phyloP scores from a whole-genome alignment of 2,113 vertebrate species.

The Hystrix cristata region DNA sequence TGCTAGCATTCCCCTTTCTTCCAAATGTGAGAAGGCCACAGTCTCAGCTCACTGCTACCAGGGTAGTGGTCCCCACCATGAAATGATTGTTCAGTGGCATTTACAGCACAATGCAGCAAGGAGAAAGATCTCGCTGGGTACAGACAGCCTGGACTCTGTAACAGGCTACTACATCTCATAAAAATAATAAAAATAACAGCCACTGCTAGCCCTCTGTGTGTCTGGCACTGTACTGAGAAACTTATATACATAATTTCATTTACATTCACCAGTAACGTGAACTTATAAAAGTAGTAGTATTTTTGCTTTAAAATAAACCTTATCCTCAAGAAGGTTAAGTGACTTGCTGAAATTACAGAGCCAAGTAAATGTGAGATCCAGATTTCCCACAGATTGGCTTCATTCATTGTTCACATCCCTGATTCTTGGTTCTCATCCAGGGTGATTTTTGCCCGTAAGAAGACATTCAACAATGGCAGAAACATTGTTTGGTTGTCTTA shows the following conservation, averaged over 20 bases:
- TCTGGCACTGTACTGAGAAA: not conserved
- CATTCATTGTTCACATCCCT: not conserved
- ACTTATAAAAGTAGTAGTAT: not conserved
- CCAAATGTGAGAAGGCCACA: slow-evolving; percentile 60
- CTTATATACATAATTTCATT: not conserved
- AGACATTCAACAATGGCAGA: not conserved
- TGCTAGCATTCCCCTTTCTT: not conserved
- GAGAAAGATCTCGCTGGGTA: slow-evolving; percentile 36
- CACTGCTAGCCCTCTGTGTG: not conserved
- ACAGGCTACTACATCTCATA: slow-evolving; percentile 16
- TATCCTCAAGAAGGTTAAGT: not conserved
- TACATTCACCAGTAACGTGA: not conserved
- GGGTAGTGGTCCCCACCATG: not conserved
- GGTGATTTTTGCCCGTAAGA: not conserved
- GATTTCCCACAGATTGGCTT: not conserved
- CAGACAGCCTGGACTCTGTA: not conserved
- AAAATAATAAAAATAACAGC: slow-evolving; percentile 41
- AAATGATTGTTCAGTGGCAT: slow-evolving; percentile 68
- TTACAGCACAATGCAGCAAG: slow-evolving; percentile 57
- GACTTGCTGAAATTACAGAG: not conserved
- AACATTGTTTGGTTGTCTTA: not conserved
- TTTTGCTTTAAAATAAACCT: not conserved
- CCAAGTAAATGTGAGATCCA: not conserved
- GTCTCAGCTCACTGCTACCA: slow-evolving; percentile 36
- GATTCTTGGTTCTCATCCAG: not conserved